Evolutionary conservation across 2,888 invertebrate species (phyloP).

Genomic region (Laothoe populi): DNA sequence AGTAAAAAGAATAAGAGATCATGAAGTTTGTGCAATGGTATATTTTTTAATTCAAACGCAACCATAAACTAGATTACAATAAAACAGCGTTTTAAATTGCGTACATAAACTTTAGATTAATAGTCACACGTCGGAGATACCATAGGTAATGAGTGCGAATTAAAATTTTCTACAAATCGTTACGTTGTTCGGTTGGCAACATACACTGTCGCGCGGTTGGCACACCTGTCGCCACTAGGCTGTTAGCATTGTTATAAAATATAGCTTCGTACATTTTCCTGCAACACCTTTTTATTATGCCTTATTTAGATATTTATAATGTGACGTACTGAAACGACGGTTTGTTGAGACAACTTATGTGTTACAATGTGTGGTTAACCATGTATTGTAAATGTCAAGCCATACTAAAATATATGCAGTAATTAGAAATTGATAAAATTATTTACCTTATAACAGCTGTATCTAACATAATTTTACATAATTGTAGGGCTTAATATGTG

Average conservation of each 20-base stretch:
- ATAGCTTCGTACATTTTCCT: slow-evolving; percentile 5
- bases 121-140: slow-evolving; percentile 8
- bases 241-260: slow-evolving; percentile 21
- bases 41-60: not conserved
- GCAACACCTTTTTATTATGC: slow-evolving; percentile 17
- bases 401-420: not conserved
- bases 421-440: not conserved
- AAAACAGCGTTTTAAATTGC: slow-evolving; percentile 12
- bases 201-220: slow-evolving; percentile 13
- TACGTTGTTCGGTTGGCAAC: slow-evolving; percentile 23
- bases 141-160: slow-evolving; percentile 17
- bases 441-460: too few relatives aligned
- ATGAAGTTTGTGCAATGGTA: not conserved
- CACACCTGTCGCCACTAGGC: slow-evolving; percentile 28
- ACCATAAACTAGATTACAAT: slow-evolving; percentile 11
- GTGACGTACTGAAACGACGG: slow-evolving; percentile 9
- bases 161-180: slow-evolving; percentile 21
- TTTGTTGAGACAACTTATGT: not conserved
- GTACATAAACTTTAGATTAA: slow-evolving; percentile 18
- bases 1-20: too few relatives aligned
- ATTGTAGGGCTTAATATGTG: too few relatives aligned
- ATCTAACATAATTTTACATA: not conserved
- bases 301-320: slow-evolving; percentile 18
- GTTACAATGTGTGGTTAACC: not conserved
- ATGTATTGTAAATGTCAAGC: slow-evolving; percentile 1